phyloP scores from a whole-genome alignment of 2,888 invertebrate species.

The Eudemis profundana region DNA sequence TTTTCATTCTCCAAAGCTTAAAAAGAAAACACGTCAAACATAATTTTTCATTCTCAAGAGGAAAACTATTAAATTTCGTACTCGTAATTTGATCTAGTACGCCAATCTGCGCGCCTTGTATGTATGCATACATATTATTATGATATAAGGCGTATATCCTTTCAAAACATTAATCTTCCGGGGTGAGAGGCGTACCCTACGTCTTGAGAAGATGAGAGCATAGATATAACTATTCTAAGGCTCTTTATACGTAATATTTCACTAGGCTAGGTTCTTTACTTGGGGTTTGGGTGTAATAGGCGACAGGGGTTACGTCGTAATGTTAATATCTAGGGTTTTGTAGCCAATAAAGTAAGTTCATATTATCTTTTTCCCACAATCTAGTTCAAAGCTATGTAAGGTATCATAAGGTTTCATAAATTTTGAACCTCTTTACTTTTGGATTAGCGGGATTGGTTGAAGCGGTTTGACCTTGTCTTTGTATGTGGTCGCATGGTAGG shows the following conservation, averaged over 20 bases:
- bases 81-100: not conserved
- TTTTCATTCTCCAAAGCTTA: too few species aligned
- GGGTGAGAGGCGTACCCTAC: slow-evolving; percentile 23
- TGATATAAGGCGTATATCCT: slow-evolving; percentile 9
- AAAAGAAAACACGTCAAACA: not conserved
- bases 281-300: too few species aligned
- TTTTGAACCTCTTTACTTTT: too few species aligned
- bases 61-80: not conserved
- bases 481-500: too few species aligned
- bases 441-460: too few species aligned
- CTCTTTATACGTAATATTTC: not conserved
- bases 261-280: not conserved
- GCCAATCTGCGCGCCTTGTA: not conserved
- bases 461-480: too few species aligned
- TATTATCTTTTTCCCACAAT: too few species aligned
- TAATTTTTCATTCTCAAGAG: not conserved
- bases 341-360: too few species aligned
- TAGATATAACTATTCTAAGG: not conserved
- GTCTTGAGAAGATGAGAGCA: slow-evolving; percentile 36
- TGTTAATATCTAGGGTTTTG: too few species aligned
- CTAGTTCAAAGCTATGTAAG: too few species aligned
- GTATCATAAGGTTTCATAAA: too few species aligned
- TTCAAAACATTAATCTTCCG: slow-evolving; percentile 25
- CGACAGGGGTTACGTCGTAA: too few species aligned
- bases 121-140: not conserved